Evolutionary conservation across 1,140 invertebrate species (phyloP).

Genomic region (Aphis craccivora): DNA sequence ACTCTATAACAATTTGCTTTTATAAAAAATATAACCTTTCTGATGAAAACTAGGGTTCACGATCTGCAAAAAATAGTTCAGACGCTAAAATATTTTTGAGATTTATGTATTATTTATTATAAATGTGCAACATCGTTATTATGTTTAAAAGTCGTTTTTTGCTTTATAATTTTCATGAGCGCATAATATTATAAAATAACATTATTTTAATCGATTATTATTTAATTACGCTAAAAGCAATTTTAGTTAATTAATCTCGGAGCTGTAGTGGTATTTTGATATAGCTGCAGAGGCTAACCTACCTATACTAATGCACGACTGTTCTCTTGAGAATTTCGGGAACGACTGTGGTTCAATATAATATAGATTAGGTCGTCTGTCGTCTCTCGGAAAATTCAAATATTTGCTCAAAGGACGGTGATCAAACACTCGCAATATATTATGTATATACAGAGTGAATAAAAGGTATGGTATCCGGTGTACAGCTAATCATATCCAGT

Average conservation of each 20-base stretch:
- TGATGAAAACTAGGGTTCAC: neutral
- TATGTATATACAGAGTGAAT: neutral
- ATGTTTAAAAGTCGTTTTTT: neutral
- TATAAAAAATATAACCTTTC: neutral
- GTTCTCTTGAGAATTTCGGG: neutral
- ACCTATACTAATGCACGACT: neutral
- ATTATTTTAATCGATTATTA: neutral
- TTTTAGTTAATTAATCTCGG: neutral
- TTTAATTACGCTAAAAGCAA: conserved; percentile 1
- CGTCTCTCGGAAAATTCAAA: neutral
- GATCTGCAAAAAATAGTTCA: neutral
- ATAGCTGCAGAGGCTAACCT: neutral
- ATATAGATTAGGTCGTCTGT: conserved; percentile 10
- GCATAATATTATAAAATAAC: neutral
- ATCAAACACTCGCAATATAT: neutral
- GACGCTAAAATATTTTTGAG: neutral
- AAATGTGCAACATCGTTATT: neutral
- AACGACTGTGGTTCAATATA: neutral
- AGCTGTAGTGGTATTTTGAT: neutral
- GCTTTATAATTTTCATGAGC: neutral
- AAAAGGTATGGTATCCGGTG: neutral
- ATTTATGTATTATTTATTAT: neutral
- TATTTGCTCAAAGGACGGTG: conserved; percentile 13
- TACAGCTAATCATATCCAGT: neutral
- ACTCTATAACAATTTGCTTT: no score